A percentile compares a stretch with the other conserved stretches of the same genome.
Evolutionary conservation across 2,888 invertebrate species (phyloP).

Genomic region (Idaea straminata): DNA sequence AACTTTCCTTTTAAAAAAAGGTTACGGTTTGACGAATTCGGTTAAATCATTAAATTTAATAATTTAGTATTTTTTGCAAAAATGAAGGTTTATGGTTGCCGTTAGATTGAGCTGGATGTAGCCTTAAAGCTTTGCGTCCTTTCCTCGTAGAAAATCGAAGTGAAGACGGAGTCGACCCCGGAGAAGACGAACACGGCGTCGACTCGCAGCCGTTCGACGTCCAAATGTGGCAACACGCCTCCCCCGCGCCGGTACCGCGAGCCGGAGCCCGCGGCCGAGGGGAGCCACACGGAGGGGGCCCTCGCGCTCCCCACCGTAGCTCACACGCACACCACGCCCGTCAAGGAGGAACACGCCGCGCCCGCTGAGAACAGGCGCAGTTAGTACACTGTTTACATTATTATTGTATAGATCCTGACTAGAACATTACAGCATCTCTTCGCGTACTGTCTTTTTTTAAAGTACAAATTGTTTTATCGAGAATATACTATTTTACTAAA

Average conservation of each 20-base stretch:
- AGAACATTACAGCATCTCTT: not conserved
- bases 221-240: conserved; percentile 48
- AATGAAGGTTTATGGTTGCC: no score
- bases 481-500: no score
- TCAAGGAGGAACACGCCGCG: conserved; percentile 55
- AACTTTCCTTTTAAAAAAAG: no score
- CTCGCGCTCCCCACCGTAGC: conserved; percentile 45
- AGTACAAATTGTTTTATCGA: no score
- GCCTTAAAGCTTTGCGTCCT: conserved; percentile 1
- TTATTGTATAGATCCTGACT: no score
- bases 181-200: conserved; percentile 53
- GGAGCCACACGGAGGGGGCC: conserved; percentile 62
- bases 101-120: no score
- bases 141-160: conserved; percentile 68
- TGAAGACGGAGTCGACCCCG: conserved; percentile 67
- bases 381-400: conserved; percentile 29
- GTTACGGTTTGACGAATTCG: no score
- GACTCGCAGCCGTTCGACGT: conserved; percentile 52
- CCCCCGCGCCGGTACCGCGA: conserved; percentile 41
- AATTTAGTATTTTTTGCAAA: no score
- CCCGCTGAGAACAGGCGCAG: conserved; percentile 58
- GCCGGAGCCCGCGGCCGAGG: conserved; percentile 64
- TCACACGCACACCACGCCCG: conserved; percentile 47
- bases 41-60: no score
- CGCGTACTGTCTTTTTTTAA: no score